A percentile compares a stretch with the other conserved stretches of the same genome.
Conservation (phyloP, 2,888 invertebrate species). For the Homarus gammarus region DNA sequence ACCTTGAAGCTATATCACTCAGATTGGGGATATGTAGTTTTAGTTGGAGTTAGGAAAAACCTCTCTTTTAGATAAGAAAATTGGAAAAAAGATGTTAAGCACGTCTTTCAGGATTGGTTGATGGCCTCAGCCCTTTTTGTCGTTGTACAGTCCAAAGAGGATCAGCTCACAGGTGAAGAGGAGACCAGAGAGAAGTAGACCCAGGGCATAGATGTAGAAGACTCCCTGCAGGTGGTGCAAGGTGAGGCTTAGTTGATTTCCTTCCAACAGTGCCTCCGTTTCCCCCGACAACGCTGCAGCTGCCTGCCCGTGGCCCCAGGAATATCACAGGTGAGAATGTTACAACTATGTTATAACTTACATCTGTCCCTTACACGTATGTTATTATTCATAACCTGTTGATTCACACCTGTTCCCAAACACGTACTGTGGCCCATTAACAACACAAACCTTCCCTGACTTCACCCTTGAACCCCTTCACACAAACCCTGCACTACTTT, state of each 20-base stretch:
- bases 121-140: too few relatives aligned
- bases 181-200: conserved; percentile 34
- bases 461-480: neutral
- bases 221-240: conserved; percentile 69
- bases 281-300: neutral
- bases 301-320: neutral
- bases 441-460: neutral
- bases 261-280: neutral
- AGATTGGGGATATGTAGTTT: too few relatives aligned
- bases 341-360: too few relatives aligned
- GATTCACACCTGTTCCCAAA: too few relatives aligned
- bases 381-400: too few relatives aligned
- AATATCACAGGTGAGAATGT: neutral
- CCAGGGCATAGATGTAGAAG: conserved; percentile 59
- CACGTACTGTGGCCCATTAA: neutral
- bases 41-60: too few relatives aligned
- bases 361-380: too few relatives aligned
- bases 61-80: too few relatives aligned
- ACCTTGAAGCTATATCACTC: too few relatives aligned
- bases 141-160: neutral
- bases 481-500: neutral
- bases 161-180: neutral
- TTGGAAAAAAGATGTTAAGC: too few relatives aligned
- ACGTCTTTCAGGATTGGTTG: too few relatives aligned
- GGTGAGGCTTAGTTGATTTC: neutral